Base-by-base conservation (phyloP, 2,113 vertebrate genomes). In the Puma concolor region DNA sequence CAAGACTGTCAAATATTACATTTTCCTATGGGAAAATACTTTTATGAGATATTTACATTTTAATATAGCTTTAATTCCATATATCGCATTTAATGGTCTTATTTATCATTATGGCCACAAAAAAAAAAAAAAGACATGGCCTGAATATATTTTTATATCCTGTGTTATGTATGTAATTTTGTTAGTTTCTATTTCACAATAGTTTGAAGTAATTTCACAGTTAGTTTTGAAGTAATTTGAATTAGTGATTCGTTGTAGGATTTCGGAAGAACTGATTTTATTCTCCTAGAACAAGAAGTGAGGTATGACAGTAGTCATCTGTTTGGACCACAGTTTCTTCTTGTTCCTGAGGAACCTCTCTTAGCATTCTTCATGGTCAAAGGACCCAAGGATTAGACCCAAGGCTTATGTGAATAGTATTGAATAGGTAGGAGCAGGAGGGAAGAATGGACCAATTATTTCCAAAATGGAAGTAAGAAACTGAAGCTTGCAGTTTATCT, bases 321-420 rank as follows among this genome's bases (percentile, higher is more conserved):
- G 79, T 92, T 67, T 96, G 95, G 66, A 63, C 41, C 38, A 95
- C 81, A 91, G 74, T 90, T 95, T 93, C 84, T 92, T 83, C 67
- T 93, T 98, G 95, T 98, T 96, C 96, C 91, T 52, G 50, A 92
- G 44, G 54, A 80, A 90, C 84, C 83, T 76, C 74, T 87, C 93
- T 23, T 2, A 12, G 91, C 0, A n/a, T 96, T 98, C 50, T 97
- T 69, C 25, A 77, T 77, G 80, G 54, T 87, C 95, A 97, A 36
- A 2, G 48, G 94, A 97, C 92, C 86, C 72, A 21, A 93, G 57
- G 83, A 98, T 98, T 98, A 98, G 98, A 95, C 98, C 44, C 44
- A 44, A 44, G 44, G 85, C 97, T 97, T 94, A 83, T 1, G n/a
- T 95, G 93, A 84, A 93, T 96, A 97, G 88, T 79, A 41, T 52